A percentile compares a stretch with the other conserved stretches of the same genome.
These are phyloP conservation scores for Formica exsecta DNA, from an alignment of 1,140 invertebrate species.

Conservation along the genomic window DNA sequence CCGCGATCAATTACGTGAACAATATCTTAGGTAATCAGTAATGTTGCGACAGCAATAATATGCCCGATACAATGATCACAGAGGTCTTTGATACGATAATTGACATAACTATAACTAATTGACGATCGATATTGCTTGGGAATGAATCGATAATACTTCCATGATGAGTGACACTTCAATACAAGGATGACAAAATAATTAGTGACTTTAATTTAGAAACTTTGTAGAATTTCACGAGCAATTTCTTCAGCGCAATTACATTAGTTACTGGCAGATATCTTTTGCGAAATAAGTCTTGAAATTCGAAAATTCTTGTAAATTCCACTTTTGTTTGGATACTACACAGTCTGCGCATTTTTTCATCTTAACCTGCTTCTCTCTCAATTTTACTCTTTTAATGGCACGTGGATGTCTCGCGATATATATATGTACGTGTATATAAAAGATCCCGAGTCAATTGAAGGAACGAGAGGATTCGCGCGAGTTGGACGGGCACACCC, in stretches of 20 bases:
- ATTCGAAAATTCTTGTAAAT: not conserved
- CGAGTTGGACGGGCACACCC: not conserved
- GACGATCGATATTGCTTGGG: not conserved
- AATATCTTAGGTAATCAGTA: constrained; percentile 17
- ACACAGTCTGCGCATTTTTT: not conserved
- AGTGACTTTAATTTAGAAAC: not conserved
- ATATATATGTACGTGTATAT: not conserved
- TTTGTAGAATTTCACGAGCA: not conserved
- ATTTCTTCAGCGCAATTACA: constrained; percentile 18
- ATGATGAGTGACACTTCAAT: not conserved
- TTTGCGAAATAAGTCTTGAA: not conserved
- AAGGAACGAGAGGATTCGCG: constrained; percentile 20
- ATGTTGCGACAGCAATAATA: not conserved
- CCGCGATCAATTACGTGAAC: not conserved
- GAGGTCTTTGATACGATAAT: constrained; percentile 38
- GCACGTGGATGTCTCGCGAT: not conserved
- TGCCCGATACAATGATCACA: not conserved
- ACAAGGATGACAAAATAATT: not conserved
- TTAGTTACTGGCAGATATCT: not conserved
- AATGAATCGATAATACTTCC: not conserved
- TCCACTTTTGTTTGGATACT: not conserved
- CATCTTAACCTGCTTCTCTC: not conserved
- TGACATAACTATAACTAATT: constrained; percentile 12
- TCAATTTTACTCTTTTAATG: not conserved
- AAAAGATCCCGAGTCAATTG: constrained; percentile 31